phyloP scores from a whole-genome alignment of 2,113 vertebrate species.

The Hippocampus barbouri region DNA sequence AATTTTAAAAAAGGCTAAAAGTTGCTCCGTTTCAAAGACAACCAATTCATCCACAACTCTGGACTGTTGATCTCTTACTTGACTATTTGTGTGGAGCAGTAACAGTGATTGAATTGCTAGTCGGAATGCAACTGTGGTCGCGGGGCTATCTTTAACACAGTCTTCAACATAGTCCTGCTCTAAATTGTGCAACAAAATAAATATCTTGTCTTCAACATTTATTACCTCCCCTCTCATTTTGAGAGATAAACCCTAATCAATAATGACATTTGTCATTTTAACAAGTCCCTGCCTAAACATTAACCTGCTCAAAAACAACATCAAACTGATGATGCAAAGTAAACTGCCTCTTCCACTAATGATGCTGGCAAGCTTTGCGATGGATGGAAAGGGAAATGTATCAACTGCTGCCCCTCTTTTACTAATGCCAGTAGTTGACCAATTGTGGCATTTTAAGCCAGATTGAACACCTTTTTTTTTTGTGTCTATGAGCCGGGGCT shows the following conservation, averaged over 20 bases:
- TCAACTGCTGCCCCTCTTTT: too few relatives aligned
- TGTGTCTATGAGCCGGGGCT: neutral
- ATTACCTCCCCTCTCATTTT: neutral
- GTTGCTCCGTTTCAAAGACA: neutral
- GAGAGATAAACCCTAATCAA: slow-evolving; percentile 20
- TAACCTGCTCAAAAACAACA: slow-evolving; percentile 20
- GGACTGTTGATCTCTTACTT: neutral
- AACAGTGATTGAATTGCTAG: neutral
- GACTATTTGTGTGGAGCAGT: neutral
- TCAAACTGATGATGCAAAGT: neutral
- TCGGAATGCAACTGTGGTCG: too few relatives aligned
- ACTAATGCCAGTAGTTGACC: too few relatives aligned
- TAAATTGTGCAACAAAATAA: slow-evolving; percentile 1
- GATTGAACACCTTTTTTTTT: neutral
- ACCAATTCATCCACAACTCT: neutral
- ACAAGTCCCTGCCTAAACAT: slow-evolving; percentile 32
- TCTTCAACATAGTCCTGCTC: neutral
- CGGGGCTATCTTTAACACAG: neutral
- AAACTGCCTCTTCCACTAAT: neutral
- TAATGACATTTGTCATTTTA: slow-evolving; percentile 8
- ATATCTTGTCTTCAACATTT: neutral
- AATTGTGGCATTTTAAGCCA: neutral
- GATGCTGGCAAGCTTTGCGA: neutral
- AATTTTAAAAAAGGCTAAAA: neutral
- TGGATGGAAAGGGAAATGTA: neutral